Conservation (phyloP, 2,888 invertebrate genomes). For the Epirrhoe tristata region DNA sequence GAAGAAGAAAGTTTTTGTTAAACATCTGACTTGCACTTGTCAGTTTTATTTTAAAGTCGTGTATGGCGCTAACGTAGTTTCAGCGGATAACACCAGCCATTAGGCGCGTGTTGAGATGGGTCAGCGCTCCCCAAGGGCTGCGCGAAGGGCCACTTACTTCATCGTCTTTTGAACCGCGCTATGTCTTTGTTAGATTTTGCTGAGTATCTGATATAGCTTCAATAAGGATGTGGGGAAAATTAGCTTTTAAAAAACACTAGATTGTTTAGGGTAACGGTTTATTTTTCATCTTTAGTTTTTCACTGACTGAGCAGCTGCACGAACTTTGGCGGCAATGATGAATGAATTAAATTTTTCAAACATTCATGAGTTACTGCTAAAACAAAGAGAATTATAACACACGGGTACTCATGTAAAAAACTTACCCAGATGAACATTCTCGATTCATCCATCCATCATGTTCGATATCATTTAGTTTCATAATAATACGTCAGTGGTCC, state of each 20-base stretch:
- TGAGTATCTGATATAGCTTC: slow-evolving; percentile 6
- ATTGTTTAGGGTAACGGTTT: not conserved
- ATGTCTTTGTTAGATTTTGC: slow-evolving; percentile 31
- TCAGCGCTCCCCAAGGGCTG: slow-evolving; percentile 58
- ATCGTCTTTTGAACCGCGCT: slow-evolving; percentile 63
- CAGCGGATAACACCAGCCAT: slow-evolving; percentile 66
- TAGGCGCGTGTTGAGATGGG: slow-evolving; percentile 72
- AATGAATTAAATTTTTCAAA: too few relatives aligned
- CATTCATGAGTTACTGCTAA: too few relatives aligned
- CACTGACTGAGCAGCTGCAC: slow-evolving; percentile 1
- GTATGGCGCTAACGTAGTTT: slow-evolving; percentile 34
- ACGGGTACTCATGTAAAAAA: too few relatives aligned
- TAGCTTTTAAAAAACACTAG: slow-evolving; percentile 10
- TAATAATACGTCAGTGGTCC: too few relatives aligned
- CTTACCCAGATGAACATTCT: too few relatives aligned
- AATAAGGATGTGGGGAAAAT: slow-evolving; percentile 3
- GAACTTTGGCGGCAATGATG: not conserved
- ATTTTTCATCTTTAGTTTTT: not conserved
- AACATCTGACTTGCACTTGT: too few relatives aligned
- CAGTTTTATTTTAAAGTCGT: not conserved
- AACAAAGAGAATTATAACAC: too few relatives aligned
- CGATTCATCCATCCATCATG: too few relatives aligned
- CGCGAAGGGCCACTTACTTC: slow-evolving; percentile 68
- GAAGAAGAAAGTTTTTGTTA: too few relatives aligned
- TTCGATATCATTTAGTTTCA: too few relatives aligned